These are phyloP conservation scores for Calcarius ornatus DNA, from an alignment of 2,113 vertebrate genomes.

Conservation along the genomic window DNA sequence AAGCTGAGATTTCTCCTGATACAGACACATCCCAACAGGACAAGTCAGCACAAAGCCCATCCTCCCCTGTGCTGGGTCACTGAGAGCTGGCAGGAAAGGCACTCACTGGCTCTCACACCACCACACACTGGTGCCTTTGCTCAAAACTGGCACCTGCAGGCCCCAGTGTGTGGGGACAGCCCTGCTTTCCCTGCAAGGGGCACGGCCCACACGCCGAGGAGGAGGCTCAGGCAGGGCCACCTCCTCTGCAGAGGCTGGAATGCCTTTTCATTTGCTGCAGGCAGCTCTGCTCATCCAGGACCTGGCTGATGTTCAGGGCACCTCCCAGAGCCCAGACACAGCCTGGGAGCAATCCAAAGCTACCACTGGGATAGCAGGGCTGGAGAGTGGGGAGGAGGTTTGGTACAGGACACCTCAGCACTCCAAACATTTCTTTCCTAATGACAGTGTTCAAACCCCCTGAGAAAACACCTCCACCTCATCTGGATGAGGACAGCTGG, in stretches of 20 bases:
- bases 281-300: neutral
- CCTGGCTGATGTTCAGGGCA: neutral
- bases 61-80: neutral
- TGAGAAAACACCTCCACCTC: neutral
- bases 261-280: neutral
- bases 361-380: neutral
- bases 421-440: neutral
- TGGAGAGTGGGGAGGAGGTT: neutral
- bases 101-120: neutral
- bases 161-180: neutral
- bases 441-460: neutral
- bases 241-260: neutral
- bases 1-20: neutral
- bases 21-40: neutral
- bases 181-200: neutral
- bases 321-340: neutral
- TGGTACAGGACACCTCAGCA: neutral
- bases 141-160: neutral
- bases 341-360: neutral
- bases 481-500: neutral
- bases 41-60: neutral
- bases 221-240: neutral
- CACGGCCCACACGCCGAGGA: rapidly evolving
- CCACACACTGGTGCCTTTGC: rapidly evolving
- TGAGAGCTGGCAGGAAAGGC: neutral